A percentile compares a stretch with the other conserved stretches of the same genome.
phyloP scores from a whole-genome alignment of 1,140 invertebrate genomes.

The Acyrthosiphon pisum region DNA sequence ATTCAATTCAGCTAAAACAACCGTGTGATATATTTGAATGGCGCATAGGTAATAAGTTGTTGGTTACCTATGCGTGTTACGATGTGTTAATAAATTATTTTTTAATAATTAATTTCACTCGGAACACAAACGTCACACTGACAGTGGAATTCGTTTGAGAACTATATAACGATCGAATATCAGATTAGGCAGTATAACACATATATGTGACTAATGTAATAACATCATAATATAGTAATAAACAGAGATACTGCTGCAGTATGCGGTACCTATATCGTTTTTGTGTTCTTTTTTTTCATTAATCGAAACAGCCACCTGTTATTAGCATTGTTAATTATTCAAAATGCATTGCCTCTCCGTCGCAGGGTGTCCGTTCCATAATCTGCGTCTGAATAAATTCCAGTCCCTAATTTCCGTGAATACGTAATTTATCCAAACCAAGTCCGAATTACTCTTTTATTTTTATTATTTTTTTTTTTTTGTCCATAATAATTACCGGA shows the following conservation, averaged over 20 bases:
- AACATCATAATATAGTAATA: background rate
- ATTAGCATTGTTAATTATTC: conserved; percentile 52
- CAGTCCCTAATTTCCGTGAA: conserved; percentile 57
- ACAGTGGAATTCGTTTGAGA: background rate
- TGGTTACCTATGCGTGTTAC: background rate
- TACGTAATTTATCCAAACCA: conserved; percentile 55
- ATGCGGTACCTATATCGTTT: background rate
- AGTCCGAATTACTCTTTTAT: conserved; percentile 41
- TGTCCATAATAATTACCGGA: conserved; percentile 49
- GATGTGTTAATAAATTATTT: conserved; percentile 13
- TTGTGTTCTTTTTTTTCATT: background rate
- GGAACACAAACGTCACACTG: background rate
- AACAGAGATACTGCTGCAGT: background rate
- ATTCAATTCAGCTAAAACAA: background rate
- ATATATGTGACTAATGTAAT: background rate
- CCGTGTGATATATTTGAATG: background rate
- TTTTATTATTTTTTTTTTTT: conserved; percentile 13
- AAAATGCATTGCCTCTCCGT: conserved; percentile 7
- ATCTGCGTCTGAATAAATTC: conserved; percentile 54
- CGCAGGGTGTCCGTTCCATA: conserved; percentile 45
- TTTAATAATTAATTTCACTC: background rate
- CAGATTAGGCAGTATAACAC: background rate
- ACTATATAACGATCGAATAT: background rate
- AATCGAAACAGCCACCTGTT: conserved; percentile 35
- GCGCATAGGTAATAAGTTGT: background rate